These are phyloP conservation scores for Australoheros facetus DNA, from an alignment of 2,797 vertebrate genomes.

Conservation along the genomic window DNA sequence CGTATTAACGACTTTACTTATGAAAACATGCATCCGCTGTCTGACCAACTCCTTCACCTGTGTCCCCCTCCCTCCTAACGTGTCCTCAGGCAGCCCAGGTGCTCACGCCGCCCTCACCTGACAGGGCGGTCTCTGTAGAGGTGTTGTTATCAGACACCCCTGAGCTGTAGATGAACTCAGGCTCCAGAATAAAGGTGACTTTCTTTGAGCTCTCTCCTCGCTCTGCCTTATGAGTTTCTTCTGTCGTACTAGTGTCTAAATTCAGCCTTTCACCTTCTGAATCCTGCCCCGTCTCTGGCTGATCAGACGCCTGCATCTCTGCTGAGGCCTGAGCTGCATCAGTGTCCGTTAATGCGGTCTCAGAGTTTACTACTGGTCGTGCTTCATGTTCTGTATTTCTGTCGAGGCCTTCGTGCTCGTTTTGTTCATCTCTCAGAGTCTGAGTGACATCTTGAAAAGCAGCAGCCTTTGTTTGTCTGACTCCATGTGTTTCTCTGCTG, in stretches of 20 bases:
- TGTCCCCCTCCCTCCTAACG: not conserved
- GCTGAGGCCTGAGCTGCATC: not conserved
- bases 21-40: not conserved
- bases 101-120: constrained; percentile 61
- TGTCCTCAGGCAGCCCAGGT: constrained; percentile 7
- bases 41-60: constrained; percentile 17
- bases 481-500: not conserved
- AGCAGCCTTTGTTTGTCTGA: not conserved
- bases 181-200: constrained; percentile 69
- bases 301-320: not conserved
- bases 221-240: not conserved
- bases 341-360: not conserved
- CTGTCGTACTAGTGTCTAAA: not conserved
- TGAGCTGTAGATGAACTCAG: constrained; percentile 55
- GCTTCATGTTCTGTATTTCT: not conserved
- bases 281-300: not conserved
- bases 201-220: constrained; percentile 55
- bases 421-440: not conserved
- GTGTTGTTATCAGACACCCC: constrained; percentile 24
- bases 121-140: constrained; percentile 42
- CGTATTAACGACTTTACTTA: not conserved
- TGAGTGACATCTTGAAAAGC: not conserved
- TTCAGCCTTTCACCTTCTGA: not conserved
- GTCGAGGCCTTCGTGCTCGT: not conserved
- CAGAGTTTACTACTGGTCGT: not conserved